Evolutionary conservation across 2,797 vertebrate genomes (phyloP).

Genomic region (Chrosomus eos): DNA sequence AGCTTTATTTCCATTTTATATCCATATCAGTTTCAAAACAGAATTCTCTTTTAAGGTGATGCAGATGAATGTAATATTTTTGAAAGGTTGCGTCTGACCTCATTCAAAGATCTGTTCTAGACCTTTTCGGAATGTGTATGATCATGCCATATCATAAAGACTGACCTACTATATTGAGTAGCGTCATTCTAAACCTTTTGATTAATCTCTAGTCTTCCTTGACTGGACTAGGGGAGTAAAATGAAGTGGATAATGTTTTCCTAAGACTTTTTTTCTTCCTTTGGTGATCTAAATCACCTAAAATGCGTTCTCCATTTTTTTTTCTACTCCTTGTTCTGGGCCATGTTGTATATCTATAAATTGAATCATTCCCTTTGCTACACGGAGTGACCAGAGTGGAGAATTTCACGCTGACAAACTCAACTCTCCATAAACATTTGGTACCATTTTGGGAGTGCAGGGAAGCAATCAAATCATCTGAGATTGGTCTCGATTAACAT

Average conservation of each 20-base stretch:
- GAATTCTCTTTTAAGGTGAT: constrained; percentile 38
- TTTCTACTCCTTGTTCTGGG: constrained; percentile 17
- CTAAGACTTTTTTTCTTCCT: neutral
- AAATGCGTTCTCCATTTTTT: neutral
- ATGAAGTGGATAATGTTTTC: constrained; percentile 21
- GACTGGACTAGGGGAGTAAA: constrained; percentile 46
- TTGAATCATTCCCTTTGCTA: constrained; percentile 55
- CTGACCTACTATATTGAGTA: constrained; percentile 25
- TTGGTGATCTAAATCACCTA: neutral
- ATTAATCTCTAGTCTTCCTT: constrained; percentile 46
- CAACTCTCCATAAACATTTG: constrained; percentile 58
- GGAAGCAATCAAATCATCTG: constrained; percentile 11
- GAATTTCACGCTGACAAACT: neutral
- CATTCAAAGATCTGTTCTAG: constrained; percentile 5
- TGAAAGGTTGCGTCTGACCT: constrained; percentile 35
- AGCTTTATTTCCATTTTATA: constrained; percentile 49
- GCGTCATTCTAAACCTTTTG: constrained; percentile 24
- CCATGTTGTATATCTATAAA: constrained; percentile 27
- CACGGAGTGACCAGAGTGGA: constrained; percentile 52
- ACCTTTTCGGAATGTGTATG: neutral
- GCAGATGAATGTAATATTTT: constrained; percentile 57
- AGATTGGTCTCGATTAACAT: constrained; percentile 4
- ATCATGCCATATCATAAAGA: constrained; percentile 28
- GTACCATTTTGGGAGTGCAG: constrained; percentile 66
- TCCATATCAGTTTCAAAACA: constrained; percentile 51